Percentiles rank a stretch among this genome's conserved stretches.
phyloP scores from a whole-genome alignment of 1,140 invertebrate species.

The Eufriesea mexicana region DNA sequence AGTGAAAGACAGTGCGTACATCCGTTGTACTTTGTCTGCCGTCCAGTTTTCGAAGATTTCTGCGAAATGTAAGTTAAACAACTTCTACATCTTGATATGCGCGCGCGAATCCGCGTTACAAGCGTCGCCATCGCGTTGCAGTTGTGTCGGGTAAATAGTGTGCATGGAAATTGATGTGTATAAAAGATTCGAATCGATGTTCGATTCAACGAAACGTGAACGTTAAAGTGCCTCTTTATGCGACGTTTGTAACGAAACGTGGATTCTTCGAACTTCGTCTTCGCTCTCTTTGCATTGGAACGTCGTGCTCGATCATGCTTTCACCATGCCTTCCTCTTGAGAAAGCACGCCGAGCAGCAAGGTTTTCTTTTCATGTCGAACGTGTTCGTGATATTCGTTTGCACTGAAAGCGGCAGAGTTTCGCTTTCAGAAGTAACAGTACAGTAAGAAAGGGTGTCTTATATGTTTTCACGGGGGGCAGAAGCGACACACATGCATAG shows the following conservation, averaged over 20 bases:
- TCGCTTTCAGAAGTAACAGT: not conserved
- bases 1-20: slow-evolving; percentile 47
- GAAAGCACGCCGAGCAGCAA: slow-evolving; percentile 21
- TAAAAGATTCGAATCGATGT: not conserved
- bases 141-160: not conserved
- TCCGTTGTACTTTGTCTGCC: slow-evolving; percentile 17
- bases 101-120: not conserved
- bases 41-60: slow-evolving; percentile 30
- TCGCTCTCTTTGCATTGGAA: not conserved
- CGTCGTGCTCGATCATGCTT: slow-evolving; percentile 38
- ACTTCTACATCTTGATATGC: not conserved
- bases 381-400: not conserved
- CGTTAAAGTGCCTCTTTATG: not conserved
- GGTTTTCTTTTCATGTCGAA: not conserved
- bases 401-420: not conserved
- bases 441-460: not conserved
- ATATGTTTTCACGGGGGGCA: not conserved
- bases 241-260: not conserved
- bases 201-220: not conserved
- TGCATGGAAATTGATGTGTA: not conserved
- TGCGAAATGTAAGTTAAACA: slow-evolving; percentile 39
- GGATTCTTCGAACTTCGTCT: not conserved
- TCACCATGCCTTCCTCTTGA: slow-evolving; percentile 51
- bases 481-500: slow-evolving; percentile 29
- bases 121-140: not conserved